Evolutionary conservation across 2,888 invertebrate species (phyloP).

Genomic region (Heliconius cydno): DNA sequence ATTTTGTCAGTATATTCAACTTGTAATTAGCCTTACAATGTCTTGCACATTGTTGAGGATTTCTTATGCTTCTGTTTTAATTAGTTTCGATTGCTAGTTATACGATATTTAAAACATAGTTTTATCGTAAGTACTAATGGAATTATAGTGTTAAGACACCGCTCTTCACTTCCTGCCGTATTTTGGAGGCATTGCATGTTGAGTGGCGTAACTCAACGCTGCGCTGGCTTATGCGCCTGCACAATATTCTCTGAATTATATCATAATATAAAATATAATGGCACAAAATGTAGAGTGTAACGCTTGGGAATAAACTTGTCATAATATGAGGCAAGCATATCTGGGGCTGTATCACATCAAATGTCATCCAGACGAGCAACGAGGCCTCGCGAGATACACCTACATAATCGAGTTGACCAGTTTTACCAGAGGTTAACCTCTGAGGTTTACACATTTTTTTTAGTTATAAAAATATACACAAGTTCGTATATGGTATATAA

Average conservation of each 20-base stretch:
- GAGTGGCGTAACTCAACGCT: no score
- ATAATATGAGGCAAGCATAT: constrained; percentile 16
- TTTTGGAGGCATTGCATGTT: no score
- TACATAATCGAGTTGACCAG: constrained; percentile 27
- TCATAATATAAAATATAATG: background rate
- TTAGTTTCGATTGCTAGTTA: background rate
- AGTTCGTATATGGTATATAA: background rate
- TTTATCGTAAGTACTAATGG: background rate
- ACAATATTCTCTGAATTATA: no score
- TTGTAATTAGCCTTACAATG: background rate
- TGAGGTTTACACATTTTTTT: background rate
- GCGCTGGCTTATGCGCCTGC: no score
- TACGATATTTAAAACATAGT: background rate
- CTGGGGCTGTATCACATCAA: constrained; percentile 20
- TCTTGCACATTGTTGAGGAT: background rate
- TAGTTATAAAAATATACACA: background rate
- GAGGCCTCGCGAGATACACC: constrained; percentile 17
- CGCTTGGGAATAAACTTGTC: constrained; percentile 25
- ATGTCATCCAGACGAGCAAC: constrained; percentile 21
- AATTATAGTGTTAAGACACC: background rate
- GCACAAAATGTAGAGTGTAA: background rate
- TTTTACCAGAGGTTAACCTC: constrained; percentile 10
- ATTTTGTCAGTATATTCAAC: background rate
- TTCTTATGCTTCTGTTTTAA: background rate
- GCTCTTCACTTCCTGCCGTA: no score